A percentile compares a stretch with the other conserved stretches of the same genome.
Evolutionary conservation across 2,797 vertebrate genomes (phyloP).

Genomic region (Hapalemur alaotrensis): DNA sequence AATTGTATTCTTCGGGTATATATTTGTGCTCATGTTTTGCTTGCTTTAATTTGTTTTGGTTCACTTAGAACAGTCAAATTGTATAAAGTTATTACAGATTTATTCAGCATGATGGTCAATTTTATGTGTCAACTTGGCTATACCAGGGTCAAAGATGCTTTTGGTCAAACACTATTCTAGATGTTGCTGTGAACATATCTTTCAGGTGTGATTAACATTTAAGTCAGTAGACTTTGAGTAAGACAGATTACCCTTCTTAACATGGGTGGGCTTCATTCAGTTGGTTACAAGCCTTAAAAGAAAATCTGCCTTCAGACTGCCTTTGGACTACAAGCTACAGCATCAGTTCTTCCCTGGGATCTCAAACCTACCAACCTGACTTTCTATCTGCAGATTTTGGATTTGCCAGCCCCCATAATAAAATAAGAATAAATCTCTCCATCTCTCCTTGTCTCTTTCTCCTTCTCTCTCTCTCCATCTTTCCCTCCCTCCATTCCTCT

Average conservation of each 20-base stretch:
- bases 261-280: not conserved
- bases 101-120: not conserved
- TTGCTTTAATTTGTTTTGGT: not conserved
- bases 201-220: not conserved
- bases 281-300: not conserved
- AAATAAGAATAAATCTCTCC: not conserved
- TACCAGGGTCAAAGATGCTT: not conserved
- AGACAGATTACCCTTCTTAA: not conserved
- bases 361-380: not conserved
- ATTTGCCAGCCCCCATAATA: not conserved
- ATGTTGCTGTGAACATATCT: not conserved
- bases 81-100: not conserved
- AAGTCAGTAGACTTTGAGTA: not conserved
- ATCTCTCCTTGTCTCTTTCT: not conserved
- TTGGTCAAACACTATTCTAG: not conserved
- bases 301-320: not conserved
- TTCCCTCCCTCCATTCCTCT: not conserved
- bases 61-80: not conserved
- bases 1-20: not conserved
- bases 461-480: not conserved
- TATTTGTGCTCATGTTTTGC: not conserved
- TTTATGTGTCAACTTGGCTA: not conserved
- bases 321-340: not conserved
- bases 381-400: accelerated
- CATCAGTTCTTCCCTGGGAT: not conserved